Conservation (phyloP, 2,888 invertebrate genomes). For the Trissoscelio sp. region DNA sequence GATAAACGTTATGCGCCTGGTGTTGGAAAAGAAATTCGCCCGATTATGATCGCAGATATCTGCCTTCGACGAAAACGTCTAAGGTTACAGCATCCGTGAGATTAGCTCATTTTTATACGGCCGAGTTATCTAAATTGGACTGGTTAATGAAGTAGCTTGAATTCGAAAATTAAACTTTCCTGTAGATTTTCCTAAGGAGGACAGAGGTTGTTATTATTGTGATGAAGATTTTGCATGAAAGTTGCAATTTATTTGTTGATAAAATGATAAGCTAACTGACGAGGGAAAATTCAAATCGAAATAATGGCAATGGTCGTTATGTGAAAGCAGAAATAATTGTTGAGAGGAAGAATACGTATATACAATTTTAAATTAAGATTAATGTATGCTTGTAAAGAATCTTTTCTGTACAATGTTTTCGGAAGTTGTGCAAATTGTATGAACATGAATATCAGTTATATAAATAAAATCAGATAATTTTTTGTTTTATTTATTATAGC, state of each 20-base stretch:
- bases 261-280: neutral
- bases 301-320: neutral
- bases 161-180: slow-evolving; percentile 6
- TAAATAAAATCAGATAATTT: too few species aligned
- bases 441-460: neutral
- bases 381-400: neutral
- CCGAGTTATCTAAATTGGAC: neutral
- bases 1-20: slow-evolving; percentile 35
- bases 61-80: neutral
- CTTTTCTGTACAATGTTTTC: neutral
- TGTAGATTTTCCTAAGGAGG: neutral
- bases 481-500: too few species aligned
- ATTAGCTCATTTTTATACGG: neutral
- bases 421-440: neutral
- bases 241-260: slow-evolving; percentile 10
- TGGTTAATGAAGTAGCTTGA: neutral
- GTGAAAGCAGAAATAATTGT: neutral
- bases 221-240: slow-evolving; percentile 2
- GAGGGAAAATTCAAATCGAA: neutral
- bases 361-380: neutral
- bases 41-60: slow-evolving; percentile 29
- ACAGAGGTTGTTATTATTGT: neutral
- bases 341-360: neutral
- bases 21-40: slow-evolving; percentile 18
- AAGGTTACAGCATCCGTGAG: neutral